Conservation (phyloP, 37 sponge, comb jelly and placozoan genomes). For the Ephydatia muelleri region DNA sequence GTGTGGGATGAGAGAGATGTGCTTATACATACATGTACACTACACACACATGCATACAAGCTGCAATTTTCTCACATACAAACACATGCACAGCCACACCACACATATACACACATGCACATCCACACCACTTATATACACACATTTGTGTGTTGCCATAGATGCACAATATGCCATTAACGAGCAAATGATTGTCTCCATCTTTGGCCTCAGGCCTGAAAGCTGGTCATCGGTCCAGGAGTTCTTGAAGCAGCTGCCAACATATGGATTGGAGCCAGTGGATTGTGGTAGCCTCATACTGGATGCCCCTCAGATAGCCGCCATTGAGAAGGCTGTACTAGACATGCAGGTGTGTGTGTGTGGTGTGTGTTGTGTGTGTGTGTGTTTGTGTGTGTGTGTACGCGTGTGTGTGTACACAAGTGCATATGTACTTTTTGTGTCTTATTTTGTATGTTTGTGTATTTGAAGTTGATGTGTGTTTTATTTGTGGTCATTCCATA, state of each 20-base stretch:
- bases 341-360: slow-evolving; percentile 23
- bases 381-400: background rate
- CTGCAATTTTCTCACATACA: no score
- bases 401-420: background rate
- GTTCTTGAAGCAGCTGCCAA: slow-evolving; percentile 73
- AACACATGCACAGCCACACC: slow-evolving; percentile 4
- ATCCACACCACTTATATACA: slow-evolving; percentile 3
- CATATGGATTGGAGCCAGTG: slow-evolving; percentile 37
- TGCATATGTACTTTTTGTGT: background rate
- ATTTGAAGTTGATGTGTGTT: no score
- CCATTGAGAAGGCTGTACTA: slow-evolving; percentile 52
- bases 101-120: slow-evolving; percentile 13
- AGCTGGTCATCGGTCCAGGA: slow-evolving; percentile 32
- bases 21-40: background rate
- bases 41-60: background rate
- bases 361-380: background rate
- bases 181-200: no score
- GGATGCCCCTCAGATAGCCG: slow-evolving; percentile 51
- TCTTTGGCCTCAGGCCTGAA: slow-evolving; percentile 32
- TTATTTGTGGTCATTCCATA: no score
- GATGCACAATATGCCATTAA: no score
- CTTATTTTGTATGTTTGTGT: background rate
- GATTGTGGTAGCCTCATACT: slow-evolving; percentile 78
- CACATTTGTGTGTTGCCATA: no score
- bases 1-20: background rate